phyloP scores from a whole-genome alignment of 1,140 invertebrate species.

The Saccostrea echinata region DNA sequence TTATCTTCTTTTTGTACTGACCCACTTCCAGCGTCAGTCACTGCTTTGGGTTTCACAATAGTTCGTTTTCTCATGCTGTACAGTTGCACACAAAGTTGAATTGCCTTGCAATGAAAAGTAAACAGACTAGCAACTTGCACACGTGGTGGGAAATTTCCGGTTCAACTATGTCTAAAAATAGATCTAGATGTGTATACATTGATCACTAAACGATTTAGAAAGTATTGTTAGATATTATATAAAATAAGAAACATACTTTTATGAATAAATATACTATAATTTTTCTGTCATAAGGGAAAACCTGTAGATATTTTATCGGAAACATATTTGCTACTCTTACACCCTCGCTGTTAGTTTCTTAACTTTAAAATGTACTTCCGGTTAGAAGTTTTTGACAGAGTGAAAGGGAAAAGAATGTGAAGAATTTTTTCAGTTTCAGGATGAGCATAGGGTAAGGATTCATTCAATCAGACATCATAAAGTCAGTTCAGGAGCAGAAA shows the following conservation, averaged over 20 bases:
- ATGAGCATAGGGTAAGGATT: slow-evolving; percentile 34
- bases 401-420: slow-evolving; percentile 2
- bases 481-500: not conserved
- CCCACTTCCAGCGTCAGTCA: not conserved
- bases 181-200: not conserved
- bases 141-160: slow-evolving; percentile 30
- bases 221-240: too few species aligned
- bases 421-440: slow-evolving; percentile 18
- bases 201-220: not conserved
- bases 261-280: not conserved
- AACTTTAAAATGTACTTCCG: slow-evolving; percentile 17
- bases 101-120: not conserved
- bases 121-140: not conserved
- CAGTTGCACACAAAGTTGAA: not conserved
- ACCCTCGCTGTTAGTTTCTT: not conserved
- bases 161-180: not conserved
- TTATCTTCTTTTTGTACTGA: slow-evolving; percentile 13
- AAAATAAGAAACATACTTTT: too few species aligned
- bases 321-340: not conserved
- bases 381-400: not conserved
- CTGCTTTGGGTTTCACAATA: not conserved
- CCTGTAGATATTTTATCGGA: not conserved
- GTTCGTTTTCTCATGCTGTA: not conserved
- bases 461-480: not conserved
- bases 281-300: too few species aligned